Base-by-base conservation (phyloP, 30 jellyfish, hydroid and myxozoan genomes). In the Phacellophora camtschatica region DNA sequence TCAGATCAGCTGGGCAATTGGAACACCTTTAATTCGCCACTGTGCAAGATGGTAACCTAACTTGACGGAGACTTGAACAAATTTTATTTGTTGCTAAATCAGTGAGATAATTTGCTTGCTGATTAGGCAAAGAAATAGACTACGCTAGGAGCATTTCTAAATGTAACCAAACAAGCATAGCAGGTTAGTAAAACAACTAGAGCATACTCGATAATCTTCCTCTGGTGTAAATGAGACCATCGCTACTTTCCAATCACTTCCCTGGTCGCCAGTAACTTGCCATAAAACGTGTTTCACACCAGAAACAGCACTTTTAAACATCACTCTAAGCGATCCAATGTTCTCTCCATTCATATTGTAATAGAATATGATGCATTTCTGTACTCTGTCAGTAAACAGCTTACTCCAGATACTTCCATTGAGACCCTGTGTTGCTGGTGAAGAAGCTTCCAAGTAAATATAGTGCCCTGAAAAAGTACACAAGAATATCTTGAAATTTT, bases 301-400 rank as follows among this genome's bases (percentile, higher is more conserved):
- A 25, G 95, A 28, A 7, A 51, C 12, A 1, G 20, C 71, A 9
- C 74, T 42, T 62, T 82, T 54, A 5, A 80, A 32, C 45, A 16
- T 46, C 19, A 88, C 91, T 6, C 74, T 50, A 22, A 88, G 66
- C n/a, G 71, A 50, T 46, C 97, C 95, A 13, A 82, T 62, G 7
- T 81, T 22, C 19, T n/a, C 16, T 16, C 98, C 98, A 66, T 90
- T 68, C 98, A 90, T 90, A 58, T 77, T 74, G 50, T 90, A 90
- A 32, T 61, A 83, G 62, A 90, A 90, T 16, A 27, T 67, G 57
- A 90, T 25, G 88, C 98, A 90, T 43, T 19, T 72, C 49, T 30
- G 39, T 18, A 15, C 57, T 16, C 58, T 39, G 36, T 46, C 63
- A 8, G 58, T 34, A 18, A 90, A 41, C 54, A 42, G 35, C 13